phyloP scores from a whole-genome alignment of 2,113 vertebrate genomes.

The Brevimyrus niger region DNA sequence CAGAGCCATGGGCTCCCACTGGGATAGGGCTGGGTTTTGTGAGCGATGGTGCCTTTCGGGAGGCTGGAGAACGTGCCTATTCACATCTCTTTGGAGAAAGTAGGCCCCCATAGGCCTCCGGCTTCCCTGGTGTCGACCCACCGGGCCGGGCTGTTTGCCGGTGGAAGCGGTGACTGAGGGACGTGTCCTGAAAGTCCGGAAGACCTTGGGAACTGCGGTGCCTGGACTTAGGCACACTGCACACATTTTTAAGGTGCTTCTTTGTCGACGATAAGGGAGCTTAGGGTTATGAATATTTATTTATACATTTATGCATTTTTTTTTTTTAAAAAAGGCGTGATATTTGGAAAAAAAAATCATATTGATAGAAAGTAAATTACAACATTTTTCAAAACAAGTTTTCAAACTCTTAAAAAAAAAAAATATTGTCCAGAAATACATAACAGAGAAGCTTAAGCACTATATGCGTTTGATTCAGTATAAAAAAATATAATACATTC shows the following conservation, averaged over 20 bases:
- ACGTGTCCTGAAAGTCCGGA: background rate
- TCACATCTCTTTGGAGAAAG: conserved; percentile 32
- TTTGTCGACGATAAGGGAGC: background rate
- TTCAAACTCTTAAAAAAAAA: background rate
- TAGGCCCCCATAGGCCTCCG: conserved; percentile 7
- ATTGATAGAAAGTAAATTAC: background rate
- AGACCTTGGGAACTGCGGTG: background rate
- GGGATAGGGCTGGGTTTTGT: conserved; percentile 35
- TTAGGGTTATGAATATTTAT: background rate
- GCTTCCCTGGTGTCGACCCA: conserved; percentile 7
- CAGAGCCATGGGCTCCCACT: conserved; percentile 36
- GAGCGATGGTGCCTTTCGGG: conserved; percentile 45
- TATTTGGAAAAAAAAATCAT: background rate
- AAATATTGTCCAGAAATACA: background rate
- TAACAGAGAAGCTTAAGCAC: background rate
- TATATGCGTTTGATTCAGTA: background rate
- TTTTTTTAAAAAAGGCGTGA: background rate
- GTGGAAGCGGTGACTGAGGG: conserved; percentile 26
- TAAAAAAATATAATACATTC: background rate
- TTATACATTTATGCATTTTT: no score
- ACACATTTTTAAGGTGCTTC: background rate
- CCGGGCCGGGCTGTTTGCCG: background rate
- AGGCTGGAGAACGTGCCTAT: conserved; percentile 40
- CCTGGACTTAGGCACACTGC: conserved; percentile 29
- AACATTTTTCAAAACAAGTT: background rate